Percentiles rank a stretch among this genome's conserved stretches.
phyloP scores from a whole-genome alignment of 2,888 invertebrate genomes.

The Anorthoa munda region DNA sequence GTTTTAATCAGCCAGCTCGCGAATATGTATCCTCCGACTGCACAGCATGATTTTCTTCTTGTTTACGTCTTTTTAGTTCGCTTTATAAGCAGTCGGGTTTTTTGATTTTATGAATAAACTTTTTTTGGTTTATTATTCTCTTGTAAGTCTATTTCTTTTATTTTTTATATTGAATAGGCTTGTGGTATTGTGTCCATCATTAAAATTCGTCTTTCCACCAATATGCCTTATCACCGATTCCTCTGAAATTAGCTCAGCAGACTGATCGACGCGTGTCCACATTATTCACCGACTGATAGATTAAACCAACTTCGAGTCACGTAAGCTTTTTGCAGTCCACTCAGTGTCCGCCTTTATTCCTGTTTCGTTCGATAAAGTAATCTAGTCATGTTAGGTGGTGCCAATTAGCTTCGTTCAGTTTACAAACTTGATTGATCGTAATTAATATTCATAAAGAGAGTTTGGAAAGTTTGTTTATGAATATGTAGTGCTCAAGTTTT shows the following conservation, averaged over 20 bases:
- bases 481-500: conserved; percentile 48
- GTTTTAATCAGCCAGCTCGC: too few relatives aligned
- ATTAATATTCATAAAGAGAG: conserved; percentile 62
- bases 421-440: conserved; percentile 60
- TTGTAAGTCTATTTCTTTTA: not conserved
- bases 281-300: conserved; percentile 61
- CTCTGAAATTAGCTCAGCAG: conserved; percentile 42
- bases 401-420: conserved; percentile 61
- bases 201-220: conserved; percentile 25
- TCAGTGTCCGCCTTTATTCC: conserved; percentile 56
- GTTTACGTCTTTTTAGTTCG: too few relatives aligned
- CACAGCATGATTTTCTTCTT: too few relatives aligned
- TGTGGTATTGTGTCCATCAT: not conserved
- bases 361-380: conserved; percentile 55
- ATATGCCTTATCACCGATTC: conserved; percentile 35
- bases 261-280: conserved; percentile 59
- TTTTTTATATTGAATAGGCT: too few relatives aligned
- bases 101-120: too few relatives aligned
- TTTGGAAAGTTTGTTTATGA: conserved; percentile 59
- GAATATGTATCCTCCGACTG: too few relatives aligned
- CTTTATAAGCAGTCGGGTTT: too few relatives aligned
- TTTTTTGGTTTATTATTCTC: not conserved
- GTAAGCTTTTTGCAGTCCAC: conserved; percentile 55
- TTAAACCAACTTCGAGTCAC: conserved; percentile 54
- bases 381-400: conserved; percentile 59